Evolutionary conservation across 2,113 vertebrate genomes (phyloP).

Genomic region (Piaya cayana): DNA sequence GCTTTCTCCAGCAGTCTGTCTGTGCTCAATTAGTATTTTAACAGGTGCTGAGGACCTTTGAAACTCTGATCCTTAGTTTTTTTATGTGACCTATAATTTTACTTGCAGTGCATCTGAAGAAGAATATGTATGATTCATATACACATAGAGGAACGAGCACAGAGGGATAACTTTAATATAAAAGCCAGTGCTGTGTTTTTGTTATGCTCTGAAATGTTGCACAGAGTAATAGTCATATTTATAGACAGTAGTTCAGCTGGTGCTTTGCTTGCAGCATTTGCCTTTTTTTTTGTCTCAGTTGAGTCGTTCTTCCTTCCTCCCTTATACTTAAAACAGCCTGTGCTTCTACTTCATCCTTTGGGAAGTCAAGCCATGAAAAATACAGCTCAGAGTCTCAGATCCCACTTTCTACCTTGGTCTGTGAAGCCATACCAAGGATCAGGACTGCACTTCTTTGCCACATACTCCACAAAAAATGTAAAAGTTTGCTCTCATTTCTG

Average conservation of each 20-base stretch:
- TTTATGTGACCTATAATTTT: slow-evolving; percentile 26
- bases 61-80: slow-evolving; percentile 10
- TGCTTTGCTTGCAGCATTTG: slow-evolving; percentile 55
- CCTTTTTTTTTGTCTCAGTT: slow-evolving; percentile 36
- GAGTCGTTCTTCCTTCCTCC: slow-evolving; percentile 2
- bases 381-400: neutral
- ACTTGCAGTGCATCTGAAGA: neutral
- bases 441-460: neutral
- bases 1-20: neutral
- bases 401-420: neutral
- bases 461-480: neutral
- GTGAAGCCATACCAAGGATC: neutral
- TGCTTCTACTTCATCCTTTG: neutral
- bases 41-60: neutral
- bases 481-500: neutral
- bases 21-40: neutral
- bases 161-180: slow-evolving; percentile 31
- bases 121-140: slow-evolving; percentile 39
- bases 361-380: neutral
- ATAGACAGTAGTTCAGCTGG: slow-evolving; percentile 43
- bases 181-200: slow-evolving; percentile 33
- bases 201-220: slow-evolving; percentile 27
- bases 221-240: slow-evolving; percentile 54
- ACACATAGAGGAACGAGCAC: neutral
- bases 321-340: neutral